These are phyloP conservation scores for Geotrypetes seraphini DNA, from an alignment of 2,797 vertebrate genomes.

Conservation along the genomic window DNA sequence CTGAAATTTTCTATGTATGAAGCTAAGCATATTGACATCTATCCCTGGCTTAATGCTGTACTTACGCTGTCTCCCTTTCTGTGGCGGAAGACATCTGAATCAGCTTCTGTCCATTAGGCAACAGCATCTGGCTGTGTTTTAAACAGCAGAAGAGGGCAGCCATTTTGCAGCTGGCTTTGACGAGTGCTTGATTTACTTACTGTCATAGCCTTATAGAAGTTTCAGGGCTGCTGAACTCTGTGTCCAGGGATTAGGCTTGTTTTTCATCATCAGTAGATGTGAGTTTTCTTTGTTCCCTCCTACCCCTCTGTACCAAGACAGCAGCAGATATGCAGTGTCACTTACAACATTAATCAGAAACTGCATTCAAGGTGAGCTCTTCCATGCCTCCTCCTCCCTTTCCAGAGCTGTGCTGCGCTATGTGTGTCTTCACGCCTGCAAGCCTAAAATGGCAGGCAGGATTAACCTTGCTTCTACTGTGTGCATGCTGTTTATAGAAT, in stretches of 20 bases:
- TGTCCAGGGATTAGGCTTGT: constrained; percentile 57
- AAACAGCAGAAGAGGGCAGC: constrained; percentile 42
- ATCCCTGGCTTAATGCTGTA: constrained; percentile 44
- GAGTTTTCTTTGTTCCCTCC: constrained; percentile 75
- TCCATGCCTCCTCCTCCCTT: constrained; percentile 58
- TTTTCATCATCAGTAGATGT: constrained; percentile 66
- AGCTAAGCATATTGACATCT: constrained; percentile 34
- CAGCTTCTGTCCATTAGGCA: constrained; percentile 47
- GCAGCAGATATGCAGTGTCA: constrained; percentile 84
- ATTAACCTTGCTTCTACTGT: constrained; percentile 61
- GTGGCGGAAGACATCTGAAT: constrained; percentile 40
- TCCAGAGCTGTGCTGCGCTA: constrained; percentile 54
- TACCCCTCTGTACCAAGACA: constrained; percentile 72
- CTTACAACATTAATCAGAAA: constrained; percentile 83
- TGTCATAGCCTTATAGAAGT: constrained; percentile 47
- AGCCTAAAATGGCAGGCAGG: constrained; percentile 70
- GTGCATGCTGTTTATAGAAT: constrained; percentile 67
- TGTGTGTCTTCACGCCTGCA: constrained; percentile 52
- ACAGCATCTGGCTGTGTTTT: constrained; percentile 46
- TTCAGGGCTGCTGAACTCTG: constrained; percentile 54
- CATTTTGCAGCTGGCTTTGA: constrained; percentile 42
- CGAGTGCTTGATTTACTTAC: too few relatives aligned
- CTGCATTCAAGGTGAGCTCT: constrained; percentile 77
- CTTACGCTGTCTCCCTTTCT: constrained; percentile 48
- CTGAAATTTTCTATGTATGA: constrained; percentile 10